Base-by-base conservation (phyloP, 2,797 vertebrate species). In the Loris lydekkerianus region DNA sequence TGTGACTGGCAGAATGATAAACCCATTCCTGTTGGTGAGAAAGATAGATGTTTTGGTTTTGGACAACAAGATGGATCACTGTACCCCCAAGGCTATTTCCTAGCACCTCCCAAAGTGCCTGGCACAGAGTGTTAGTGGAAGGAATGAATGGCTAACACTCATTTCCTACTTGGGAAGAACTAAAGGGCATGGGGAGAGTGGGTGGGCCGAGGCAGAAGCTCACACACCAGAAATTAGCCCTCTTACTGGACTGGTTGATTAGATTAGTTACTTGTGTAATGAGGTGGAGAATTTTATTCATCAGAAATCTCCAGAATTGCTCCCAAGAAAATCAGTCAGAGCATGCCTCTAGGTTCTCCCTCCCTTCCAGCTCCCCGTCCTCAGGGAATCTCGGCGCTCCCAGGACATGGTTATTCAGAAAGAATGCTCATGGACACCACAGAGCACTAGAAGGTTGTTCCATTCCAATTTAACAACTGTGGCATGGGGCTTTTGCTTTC, bases 221-320 rank as follows among this genome's bases (percentile, higher is more conserved):
- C 81, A 82, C 76, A 89, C 89, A 94, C 77, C 82, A 92, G 93
- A 94, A 97, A 96, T 97, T 96, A 97, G 93, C 89, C 95, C 96
- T 96, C 94, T 97, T 97, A 93, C 87, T 67, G 91, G 91, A 97
- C 97, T 97, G 97, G 96, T 85, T 97, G 97, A 98, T 97, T 98
- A 97, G 95, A 96, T 97, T 98, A 97, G 91, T 97, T 98, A 96
- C 96, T 96, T 95, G 96, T 89, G 96, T 97, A 97, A 97, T 97
- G 97, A 97, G 94, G 96, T 97, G 96, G 87, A 96, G 97, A 97
- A 97, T 97, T 97, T 96, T 96, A 97, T 96, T 97, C 97, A 97
- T 96, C 96, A 95, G 96, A 96, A 96, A 96, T 96, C 97, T 97
- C 81, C 69, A 89, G 95, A 97, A 97, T 90, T 88, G 96, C 97